These are phyloP conservation scores for Turritopsis dohrnii DNA, from an alignment of 30 jellyfish, hydroid and myxozoan genomes.

Conservation along the genomic window DNA sequence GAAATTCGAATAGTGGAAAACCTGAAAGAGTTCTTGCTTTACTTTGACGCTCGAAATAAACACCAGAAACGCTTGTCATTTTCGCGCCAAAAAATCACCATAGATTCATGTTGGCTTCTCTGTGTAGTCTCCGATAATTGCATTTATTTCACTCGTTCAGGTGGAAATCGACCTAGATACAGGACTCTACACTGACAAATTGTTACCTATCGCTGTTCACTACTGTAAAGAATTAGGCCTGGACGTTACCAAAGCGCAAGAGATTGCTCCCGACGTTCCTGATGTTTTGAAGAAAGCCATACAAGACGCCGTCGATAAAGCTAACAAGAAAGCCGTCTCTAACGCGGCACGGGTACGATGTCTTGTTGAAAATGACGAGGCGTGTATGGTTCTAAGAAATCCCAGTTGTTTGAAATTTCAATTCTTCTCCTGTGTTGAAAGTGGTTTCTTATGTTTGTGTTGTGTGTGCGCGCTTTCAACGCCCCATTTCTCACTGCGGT, in stretches of 20 bases:
- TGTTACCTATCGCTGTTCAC: conserved; percentile 39
- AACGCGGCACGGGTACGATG: conserved; percentile 76
- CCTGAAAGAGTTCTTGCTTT: too few species aligned
- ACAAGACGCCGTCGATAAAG: conserved; percentile 68
- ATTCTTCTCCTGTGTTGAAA: too few species aligned
- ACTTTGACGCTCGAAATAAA: too few species aligned
- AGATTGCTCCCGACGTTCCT: conserved; percentile 61
- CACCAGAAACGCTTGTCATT: too few species aligned
- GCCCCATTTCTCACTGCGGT: too few species aligned
- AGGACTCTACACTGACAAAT: conserved; percentile 66
- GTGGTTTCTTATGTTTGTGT: too few species aligned
- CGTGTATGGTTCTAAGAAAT: too few species aligned
- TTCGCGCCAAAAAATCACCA: too few species aligned
- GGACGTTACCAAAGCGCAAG: conserved; percentile 56
- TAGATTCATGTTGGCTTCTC: too few species aligned
- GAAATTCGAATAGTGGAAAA: too few species aligned
- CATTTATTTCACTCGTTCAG: conserved; percentile 21
- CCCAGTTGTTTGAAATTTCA: neutral
- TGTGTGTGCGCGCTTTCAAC: too few species aligned
- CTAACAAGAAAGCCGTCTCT: conserved; percentile 75
- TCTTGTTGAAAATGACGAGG: too few species aligned
- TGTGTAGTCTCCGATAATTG: neutral
- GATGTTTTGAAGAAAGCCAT: conserved; percentile 66
- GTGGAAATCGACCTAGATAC: conserved; percentile 62
- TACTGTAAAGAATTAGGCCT: conserved; percentile 52